Evolutionary conservation across 2,888 invertebrate genomes (phyloP), one percentile per base, ranked within the genome.

Genomic region (Griposia aprilina): DNA sequence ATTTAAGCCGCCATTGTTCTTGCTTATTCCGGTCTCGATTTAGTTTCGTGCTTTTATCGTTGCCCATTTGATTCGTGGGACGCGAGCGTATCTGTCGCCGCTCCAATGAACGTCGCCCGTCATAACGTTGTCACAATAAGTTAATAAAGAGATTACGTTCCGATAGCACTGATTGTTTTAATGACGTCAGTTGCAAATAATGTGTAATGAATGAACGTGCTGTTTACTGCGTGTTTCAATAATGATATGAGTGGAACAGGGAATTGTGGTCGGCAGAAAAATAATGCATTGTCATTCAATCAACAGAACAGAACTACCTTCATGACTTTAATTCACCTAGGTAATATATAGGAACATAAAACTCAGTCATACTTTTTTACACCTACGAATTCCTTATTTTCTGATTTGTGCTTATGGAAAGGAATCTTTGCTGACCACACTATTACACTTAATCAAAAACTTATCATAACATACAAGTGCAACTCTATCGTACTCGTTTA

Each of bases 1-100:
- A 95, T 96, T 96, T 95, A 93, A 94, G 92, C 93, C 77, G 59
- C 87, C 87, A 94, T 96, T 96, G 96, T 97, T 96, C 96, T 95
- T 95, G 95, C 92, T 94, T 94, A 94, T 92, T 93, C 91, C 89
- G 91, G 88, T 90, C 91, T 90, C 92, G 93, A 94, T 96, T 95
- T 95, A 94, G 95, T 94, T 96, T 92, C 93, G 93, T 88, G 94
- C 95, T 95, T 95, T 95, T 95, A 95, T 95, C 92, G 92, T 81
- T 92, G 92, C 84, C 93, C 93, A 94, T 95, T 95, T 94, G 92
- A 92, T 89, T 88, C 86, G 87, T 82, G 82, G 89, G 86, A 89
- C 84, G 85, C 79, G 84, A 81, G 81, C 86, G 81, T 88, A 90
- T 89, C 92, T 89, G 79, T 88, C 83, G 77, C 85, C 92, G 90